These are phyloP conservation scores for Oryzias dopingdopingensis DNA, from an alignment of 2,797 vertebrate species.

Conservation along the genomic window DNA sequence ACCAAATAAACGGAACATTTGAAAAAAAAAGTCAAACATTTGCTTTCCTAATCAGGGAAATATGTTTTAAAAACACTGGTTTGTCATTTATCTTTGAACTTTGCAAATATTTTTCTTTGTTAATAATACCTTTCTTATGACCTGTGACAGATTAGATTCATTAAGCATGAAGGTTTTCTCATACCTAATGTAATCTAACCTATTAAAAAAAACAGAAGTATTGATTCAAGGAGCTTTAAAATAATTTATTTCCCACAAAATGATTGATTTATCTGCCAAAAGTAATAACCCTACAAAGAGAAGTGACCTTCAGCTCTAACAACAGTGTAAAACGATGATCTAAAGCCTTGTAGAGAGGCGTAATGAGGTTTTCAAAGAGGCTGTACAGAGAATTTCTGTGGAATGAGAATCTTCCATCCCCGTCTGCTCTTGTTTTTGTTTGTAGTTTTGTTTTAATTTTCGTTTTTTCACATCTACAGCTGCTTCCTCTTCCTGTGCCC, in stretches of 20 bases:
- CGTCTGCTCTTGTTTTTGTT: conserved; percentile 10
- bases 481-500: neutral
- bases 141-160: too few species aligned
- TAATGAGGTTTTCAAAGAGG: neutral
- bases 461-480: neutral
- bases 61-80: too few species aligned
- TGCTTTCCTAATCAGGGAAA: too few species aligned
- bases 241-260: neutral
- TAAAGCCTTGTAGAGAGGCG: conserved; percentile 3
- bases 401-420: neutral
- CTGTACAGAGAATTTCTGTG: conserved; percentile 9
- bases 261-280: neutral
- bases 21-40: too few species aligned
- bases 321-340: conserved; percentile 5
- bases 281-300: conserved; percentile 8
- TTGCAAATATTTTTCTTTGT: too few species aligned
- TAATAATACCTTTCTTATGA: too few species aligned
- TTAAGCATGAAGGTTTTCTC: neutral
- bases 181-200: neutral
- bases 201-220: conserved; percentile 9
- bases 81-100: too few species aligned
- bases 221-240: conserved; percentile 3
- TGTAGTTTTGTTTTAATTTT: conserved; percentile 15
- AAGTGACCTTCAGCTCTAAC: neutral
- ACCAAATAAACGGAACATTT: too few species aligned